These are phyloP conservation scores for Phymastichus coffea DNA, from an alignment of 1,140 invertebrate species.

Conservation along the genomic window DNA sequence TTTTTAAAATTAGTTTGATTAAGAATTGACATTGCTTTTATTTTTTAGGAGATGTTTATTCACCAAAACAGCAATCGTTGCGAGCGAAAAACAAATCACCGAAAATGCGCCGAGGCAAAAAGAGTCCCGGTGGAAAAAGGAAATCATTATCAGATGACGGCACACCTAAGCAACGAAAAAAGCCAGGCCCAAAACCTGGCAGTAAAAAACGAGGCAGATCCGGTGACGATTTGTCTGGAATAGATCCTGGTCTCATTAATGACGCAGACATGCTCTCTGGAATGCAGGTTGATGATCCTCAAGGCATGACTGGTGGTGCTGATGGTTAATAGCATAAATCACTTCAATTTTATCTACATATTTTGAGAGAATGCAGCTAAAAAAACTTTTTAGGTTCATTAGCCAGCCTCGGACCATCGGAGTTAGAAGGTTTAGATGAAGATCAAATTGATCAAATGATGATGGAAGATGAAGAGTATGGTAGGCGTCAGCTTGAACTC, in stretches of 20 bases:
- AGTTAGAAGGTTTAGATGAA: constrained; percentile 60
- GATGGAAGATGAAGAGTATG: constrained; percentile 66
- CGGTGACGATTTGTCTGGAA: constrained; percentile 31
- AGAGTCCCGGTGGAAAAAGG: constrained; percentile 44
- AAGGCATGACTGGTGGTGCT: constrained; percentile 30
- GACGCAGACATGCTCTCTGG: constrained; percentile 42
- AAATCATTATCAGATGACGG: constrained; percentile 43
- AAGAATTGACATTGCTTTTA: not conserved
- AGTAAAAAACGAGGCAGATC: constrained; percentile 46
- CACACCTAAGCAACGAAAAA: constrained; percentile 47
- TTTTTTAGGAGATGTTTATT: constrained; percentile 49
- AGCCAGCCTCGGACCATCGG: constrained; percentile 50
- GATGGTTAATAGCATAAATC: too few relatives aligned
- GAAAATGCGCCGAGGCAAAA: constrained; percentile 44
- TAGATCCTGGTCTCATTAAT: constrained; percentile 34
- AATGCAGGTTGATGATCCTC: constrained; percentile 37
- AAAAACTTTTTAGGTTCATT: constrained; percentile 35
- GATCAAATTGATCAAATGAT: constrained; percentile 62
- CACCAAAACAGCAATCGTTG: constrained; percentile 47
- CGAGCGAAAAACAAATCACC: constrained; percentile 44
- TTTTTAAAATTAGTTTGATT: too few relatives aligned
- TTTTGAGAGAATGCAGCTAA: not conserved
- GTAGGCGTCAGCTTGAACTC: constrained; percentile 59
- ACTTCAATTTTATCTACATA: too few relatives aligned
- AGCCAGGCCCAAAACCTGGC: constrained; percentile 54